Evolutionary conservation across 2,888 invertebrate species (phyloP).

Genomic region (Palloptera scutellata): DNA sequence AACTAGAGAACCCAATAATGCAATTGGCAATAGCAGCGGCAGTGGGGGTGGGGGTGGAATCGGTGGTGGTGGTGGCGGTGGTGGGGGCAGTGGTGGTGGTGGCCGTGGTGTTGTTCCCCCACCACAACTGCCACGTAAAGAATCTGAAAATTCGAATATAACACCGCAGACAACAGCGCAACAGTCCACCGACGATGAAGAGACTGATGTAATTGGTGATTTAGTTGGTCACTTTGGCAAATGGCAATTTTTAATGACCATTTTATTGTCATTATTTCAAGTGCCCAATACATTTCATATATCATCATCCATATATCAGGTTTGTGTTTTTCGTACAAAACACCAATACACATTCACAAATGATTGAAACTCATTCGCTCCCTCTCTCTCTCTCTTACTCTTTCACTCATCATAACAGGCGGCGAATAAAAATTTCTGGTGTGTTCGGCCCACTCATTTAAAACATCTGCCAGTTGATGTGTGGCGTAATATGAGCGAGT

Average conservation of each 20-base stretch:
- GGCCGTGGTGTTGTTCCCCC: constrained; percentile 8
- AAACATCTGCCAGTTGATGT: constrained; percentile 66
- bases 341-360: no score
- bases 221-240: constrained; percentile 79
- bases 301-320: constrained; percentile 78
- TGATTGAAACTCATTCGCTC: background rate
- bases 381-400: background rate
- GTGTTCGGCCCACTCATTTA: constrained; percentile 70
- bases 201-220: constrained; percentile 72
- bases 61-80: constrained; percentile 12
- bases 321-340: constrained; percentile 54
- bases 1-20: constrained; percentile 29
- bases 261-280: constrained; percentile 78
- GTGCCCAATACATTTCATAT: constrained; percentile 85
- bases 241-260: constrained; percentile 80
- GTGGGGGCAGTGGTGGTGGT: constrained; percentile 3
- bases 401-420: constrained; percentile 62
- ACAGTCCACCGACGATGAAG: constrained; percentile 55
- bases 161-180: constrained; percentile 32
- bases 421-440: constrained; percentile 75
- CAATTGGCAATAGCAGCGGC: constrained; percentile 21
- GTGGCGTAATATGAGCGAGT: constrained; percentile 76
- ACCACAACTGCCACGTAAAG: constrained; percentile 31
- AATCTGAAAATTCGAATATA: constrained; percentile 28
- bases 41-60: no score